These are phyloP conservation scores for Scatophagus argus DNA, from an alignment of 2,113 vertebrate species.

Conservation along the genomic window DNA sequence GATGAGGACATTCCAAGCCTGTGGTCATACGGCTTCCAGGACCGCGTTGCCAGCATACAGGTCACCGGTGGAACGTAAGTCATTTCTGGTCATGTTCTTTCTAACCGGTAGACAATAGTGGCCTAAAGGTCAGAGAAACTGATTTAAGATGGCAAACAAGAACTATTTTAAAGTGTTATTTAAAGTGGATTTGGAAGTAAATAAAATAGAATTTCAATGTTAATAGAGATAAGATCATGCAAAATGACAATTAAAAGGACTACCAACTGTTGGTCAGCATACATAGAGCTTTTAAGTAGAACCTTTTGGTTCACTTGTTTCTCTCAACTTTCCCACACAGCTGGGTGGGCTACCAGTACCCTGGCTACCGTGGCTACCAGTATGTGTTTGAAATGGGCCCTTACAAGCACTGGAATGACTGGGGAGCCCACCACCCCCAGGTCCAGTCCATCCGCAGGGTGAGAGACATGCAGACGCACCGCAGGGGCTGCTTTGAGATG, in stretches of 20 bases:
- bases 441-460: slow-evolving; percentile 89
- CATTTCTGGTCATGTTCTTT: not conserved
- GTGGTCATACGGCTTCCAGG: slow-evolving; percentile 89
- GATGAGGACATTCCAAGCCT: slow-evolving; percentile 89
- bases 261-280: not conserved
- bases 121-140: not conserved
- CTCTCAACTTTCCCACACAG: slow-evolving; percentile 62
- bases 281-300: no score
- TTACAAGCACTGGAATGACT: slow-evolving; percentile 89
- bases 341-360: slow-evolving; percentile 90
- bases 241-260: not conserved
- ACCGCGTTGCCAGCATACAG: slow-evolving; percentile 86
- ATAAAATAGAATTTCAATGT: no score
- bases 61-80: slow-evolving; percentile 88
- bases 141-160: not conserved
- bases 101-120: no score
- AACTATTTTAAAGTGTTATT: not conserved
- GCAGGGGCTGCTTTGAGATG: slow-evolving; percentile 85
- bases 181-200: no score
- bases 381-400: slow-evolving; percentile 85
- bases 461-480: slow-evolving; percentile 88
- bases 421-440: slow-evolving; percentile 86
- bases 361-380: slow-evolving; percentile 88
- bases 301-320: not conserved
- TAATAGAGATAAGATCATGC: not conserved